These are phyloP conservation scores for Denticeps clupeoides DNA, from an alignment of 2,797 vertebrate genomes.

Conservation along the genomic window DNA sequence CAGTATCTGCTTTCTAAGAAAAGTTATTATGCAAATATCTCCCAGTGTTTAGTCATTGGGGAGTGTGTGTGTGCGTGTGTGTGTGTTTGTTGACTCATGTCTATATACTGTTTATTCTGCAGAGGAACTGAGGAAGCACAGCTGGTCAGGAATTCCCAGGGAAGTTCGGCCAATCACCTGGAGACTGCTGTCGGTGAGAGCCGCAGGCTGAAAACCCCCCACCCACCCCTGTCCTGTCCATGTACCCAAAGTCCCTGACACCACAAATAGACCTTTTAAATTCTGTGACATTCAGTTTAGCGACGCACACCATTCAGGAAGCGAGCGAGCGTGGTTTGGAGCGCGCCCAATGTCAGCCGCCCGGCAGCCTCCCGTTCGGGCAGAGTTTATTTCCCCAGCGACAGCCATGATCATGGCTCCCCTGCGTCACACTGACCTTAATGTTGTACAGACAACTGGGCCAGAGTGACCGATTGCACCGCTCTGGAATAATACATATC, in stretches of 20 bases:
- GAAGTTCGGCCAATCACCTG: conserved; percentile 91
- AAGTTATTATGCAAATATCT: not conserved
- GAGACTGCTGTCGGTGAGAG: conserved; percentile 90
- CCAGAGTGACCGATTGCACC: too few relatives aligned
- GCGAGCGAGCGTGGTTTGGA: not conserved
- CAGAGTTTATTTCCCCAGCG: not conserved
- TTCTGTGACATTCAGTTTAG: conserved; percentile 1
- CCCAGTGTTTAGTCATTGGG: conserved; percentile 5
- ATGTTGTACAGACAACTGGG: too few relatives aligned
- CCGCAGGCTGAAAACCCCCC: not conserved
- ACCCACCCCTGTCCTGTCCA: not conserved
- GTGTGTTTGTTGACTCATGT: not conserved
- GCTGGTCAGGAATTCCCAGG: conserved; percentile 92
- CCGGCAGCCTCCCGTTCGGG: conserved; percentile 1
- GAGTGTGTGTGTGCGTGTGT: not conserved
- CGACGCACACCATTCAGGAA: not conserved
- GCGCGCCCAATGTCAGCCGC: not conserved
- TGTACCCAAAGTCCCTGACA: not conserved
- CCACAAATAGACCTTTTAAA: not conserved
- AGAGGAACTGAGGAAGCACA: conserved; percentile 95
- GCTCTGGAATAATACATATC: too few relatives aligned
- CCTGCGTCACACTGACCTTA: too few relatives aligned
- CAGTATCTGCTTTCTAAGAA: too few relatives aligned
- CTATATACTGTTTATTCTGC: conserved; percentile 25
- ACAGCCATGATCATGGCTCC: too few relatives aligned